These are phyloP conservation scores for Lordiphosa collinella DNA, from an alignment of 1,140 invertebrate species.

Conservation along the genomic window DNA sequence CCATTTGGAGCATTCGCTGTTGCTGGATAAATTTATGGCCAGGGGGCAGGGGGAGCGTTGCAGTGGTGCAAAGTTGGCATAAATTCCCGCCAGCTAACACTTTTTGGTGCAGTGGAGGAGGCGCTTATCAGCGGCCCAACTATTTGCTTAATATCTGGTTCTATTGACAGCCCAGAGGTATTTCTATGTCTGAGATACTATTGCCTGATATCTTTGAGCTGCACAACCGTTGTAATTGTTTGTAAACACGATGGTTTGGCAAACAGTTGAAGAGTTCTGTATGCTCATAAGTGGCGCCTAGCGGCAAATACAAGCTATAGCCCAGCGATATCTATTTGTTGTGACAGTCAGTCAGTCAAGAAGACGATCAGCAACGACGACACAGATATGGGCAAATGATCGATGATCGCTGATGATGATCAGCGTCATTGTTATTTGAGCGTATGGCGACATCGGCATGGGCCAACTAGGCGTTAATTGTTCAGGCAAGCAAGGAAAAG, in stretches of 20 bases:
- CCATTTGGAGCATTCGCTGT: constrained; percentile 43
- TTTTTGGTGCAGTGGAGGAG: constrained; percentile 34
- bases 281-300: constrained; percentile 55
- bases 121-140: constrained; percentile 35
- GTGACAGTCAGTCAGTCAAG: constrained; percentile 32
- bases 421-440: constrained; percentile 46
- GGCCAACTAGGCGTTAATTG: constrained; percentile 36
- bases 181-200: neutral
- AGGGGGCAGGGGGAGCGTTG: neutral
- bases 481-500: constrained; percentile 29
- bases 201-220: constrained; percentile 22
- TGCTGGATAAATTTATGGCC: constrained; percentile 55
- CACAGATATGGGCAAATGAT: constrained; percentile 39
- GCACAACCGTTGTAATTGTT: constrained; percentile 71
- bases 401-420: constrained; percentile 54
- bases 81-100: constrained; percentile 68
- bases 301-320: constrained; percentile 52
- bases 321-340: constrained; percentile 22
- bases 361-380: constrained; percentile 47
- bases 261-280: constrained; percentile 60
- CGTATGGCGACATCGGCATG: constrained; percentile 39
- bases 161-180: constrained; percentile 31
- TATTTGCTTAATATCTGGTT: constrained; percentile 45
- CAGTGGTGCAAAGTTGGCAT: constrained; percentile 59
- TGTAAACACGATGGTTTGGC: constrained; percentile 70